Evolutionary conservation across 1,140 invertebrate genomes (phyloP).

Genomic region (Bicyclus anynana): DNA sequence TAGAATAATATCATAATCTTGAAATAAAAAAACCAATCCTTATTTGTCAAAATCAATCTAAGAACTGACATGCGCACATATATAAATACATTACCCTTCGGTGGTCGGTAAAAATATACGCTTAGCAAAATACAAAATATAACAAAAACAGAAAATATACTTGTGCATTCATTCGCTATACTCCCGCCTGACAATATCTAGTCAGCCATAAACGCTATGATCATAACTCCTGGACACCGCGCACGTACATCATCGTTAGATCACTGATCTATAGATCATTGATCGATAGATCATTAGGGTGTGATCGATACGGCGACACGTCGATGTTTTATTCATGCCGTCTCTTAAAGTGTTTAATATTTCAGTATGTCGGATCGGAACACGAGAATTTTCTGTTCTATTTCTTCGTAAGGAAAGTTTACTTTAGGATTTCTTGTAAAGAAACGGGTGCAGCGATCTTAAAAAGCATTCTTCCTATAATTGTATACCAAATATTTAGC

Average conservation of each 20-base stretch:
- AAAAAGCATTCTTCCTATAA: too few relatives aligned
- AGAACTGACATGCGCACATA: too few relatives aligned
- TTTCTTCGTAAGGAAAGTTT: neutral
- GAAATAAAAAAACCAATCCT: too few relatives aligned
- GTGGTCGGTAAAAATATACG: too few relatives aligned
- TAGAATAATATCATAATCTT: too few relatives aligned
- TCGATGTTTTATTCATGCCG: constrained; percentile 33
- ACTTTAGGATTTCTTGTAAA: neutral
- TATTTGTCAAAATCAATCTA: too few relatives aligned
- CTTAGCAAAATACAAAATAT: neutral
- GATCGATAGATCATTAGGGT: constrained; percentile 41
- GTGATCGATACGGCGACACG: constrained; percentile 33
- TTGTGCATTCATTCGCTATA: neutral
- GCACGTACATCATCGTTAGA: constrained; percentile 22
- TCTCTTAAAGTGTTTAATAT: constrained; percentile 8
- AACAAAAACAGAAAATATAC: neutral
- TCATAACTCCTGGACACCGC: constrained; percentile 31
- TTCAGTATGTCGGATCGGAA: constrained; percentile 12
- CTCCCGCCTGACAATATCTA: neutral
- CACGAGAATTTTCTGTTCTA: neutral
- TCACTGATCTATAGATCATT: constrained; percentile 29
- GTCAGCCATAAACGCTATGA: constrained; percentile 23
- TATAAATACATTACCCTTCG: too few relatives aligned
- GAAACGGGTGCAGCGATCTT: neutral
- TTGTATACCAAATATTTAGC: too few relatives aligned